phyloP scores from a whole-genome alignment of 1,140 invertebrate genomes.

The Holcopasites calliopsidis region DNA sequence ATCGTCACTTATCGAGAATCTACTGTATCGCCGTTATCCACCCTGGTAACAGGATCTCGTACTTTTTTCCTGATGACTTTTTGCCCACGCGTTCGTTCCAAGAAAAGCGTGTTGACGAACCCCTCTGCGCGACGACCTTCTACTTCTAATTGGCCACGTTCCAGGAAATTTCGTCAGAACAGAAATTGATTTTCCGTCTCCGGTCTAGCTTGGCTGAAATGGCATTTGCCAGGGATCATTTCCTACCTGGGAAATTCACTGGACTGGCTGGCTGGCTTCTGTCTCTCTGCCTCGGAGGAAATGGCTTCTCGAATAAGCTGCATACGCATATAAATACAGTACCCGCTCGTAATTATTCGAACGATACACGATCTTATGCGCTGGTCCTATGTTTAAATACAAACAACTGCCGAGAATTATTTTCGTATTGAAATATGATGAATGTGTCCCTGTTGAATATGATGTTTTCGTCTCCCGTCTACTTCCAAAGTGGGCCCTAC shows the following conservation, averaged over 20 bases:
- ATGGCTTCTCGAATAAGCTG: background rate
- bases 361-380: no score
- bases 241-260: background rate
- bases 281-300: background rate
- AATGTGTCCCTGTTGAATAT: no score
- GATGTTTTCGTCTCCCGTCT: no score
- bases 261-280: background rate
- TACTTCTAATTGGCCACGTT: conserved; percentile 41
- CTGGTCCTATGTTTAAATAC: no score
- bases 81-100: conserved; percentile 5
- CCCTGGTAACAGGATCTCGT: conserved; percentile 49
- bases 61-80: conserved; percentile 16
- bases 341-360: no score
- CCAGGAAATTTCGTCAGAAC: conserved; percentile 40
- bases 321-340: no score
- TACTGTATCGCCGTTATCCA: no score
- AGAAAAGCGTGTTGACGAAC: background rate
- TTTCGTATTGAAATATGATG: no score
- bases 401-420: no score
- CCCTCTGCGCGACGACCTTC: background rate
- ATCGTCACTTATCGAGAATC: no score
- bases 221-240: background rate
- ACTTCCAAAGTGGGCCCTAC: no score
- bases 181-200: conserved; percentile 41
- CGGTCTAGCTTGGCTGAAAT: background rate